phyloP scores from a whole-genome alignment of 2,113 vertebrate species.

The Mustelus asterias region DNA sequence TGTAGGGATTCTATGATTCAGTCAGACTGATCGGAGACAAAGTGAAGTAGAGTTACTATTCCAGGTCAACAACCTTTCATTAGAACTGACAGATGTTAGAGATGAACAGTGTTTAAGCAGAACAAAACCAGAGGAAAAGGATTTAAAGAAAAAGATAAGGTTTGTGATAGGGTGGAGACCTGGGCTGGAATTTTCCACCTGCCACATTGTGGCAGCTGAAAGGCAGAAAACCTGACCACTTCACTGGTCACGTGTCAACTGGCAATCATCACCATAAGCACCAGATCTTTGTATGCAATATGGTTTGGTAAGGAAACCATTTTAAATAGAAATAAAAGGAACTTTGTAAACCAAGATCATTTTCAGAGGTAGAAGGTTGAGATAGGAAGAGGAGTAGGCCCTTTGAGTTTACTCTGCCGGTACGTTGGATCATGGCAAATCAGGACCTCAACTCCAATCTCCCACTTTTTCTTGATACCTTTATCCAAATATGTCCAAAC shows the following conservation, averaged over 20 bases:
- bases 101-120: background rate
- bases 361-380: background rate
- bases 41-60: background rate
- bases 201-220: background rate
- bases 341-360: background rate
- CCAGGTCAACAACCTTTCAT: background rate
- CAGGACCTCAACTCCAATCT: too few species aligned
- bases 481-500: too few species aligned
- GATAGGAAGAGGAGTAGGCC: background rate
- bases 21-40: background rate
- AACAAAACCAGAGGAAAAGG: background rate
- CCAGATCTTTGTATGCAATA: background rate
- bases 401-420: background rate
- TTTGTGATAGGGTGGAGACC: background rate
- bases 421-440: background rate
- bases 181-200: too few species aligned
- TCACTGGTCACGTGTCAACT: background rate
- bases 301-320: background rate
- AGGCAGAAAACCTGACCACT: background rate
- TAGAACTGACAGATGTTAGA: background rate
- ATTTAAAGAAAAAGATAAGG: background rate
- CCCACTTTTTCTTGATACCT: too few species aligned
- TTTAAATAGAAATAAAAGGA: background rate
- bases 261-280: background rate
- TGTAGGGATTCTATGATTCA: too few species aligned